Evolutionary conservation across 2,797 vertebrate species (phyloP).

Genomic region (Balearica regulorum): DNA sequence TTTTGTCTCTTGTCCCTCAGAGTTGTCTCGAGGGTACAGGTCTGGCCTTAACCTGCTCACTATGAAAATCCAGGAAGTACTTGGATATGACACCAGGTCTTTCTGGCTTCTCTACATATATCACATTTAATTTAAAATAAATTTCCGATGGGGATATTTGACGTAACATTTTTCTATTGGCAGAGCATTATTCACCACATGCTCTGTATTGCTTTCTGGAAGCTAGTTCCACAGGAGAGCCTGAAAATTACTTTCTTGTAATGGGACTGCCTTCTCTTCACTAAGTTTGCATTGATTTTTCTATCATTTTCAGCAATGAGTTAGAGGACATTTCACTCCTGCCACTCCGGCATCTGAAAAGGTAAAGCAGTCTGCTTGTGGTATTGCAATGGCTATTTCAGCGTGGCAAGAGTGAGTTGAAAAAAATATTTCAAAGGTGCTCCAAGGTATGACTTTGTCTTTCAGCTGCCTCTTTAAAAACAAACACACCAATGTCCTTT

Average conservation of each 20-base stretch:
- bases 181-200: neutral
- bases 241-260: slow-evolving; percentile 10
- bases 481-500: neutral
- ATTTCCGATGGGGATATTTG: neutral
- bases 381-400: neutral
- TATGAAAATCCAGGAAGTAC: neutral
- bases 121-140: neutral
- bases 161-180: neutral
- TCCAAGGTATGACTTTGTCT: neutral
- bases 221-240: neutral
- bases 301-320: slow-evolving; percentile 12
- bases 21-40: neutral
- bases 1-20: neutral
- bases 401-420: neutral
- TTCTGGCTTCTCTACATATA: neutral
- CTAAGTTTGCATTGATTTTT: slow-evolving; percentile 36
- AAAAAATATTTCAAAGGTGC: neutral
- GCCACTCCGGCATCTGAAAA: neutral
- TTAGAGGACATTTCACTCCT: neutral
- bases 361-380: neutral
- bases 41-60: neutral
- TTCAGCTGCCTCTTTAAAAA: neutral
- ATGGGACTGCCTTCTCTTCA: neutral
- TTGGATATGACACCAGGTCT: neutral
- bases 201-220: neutral